Percentiles rank a stretch among this genome's conserved stretches.
phyloP scores from a whole-genome alignment of 2,797 vertebrate genomes.

The Crax fasciolata region DNA sequence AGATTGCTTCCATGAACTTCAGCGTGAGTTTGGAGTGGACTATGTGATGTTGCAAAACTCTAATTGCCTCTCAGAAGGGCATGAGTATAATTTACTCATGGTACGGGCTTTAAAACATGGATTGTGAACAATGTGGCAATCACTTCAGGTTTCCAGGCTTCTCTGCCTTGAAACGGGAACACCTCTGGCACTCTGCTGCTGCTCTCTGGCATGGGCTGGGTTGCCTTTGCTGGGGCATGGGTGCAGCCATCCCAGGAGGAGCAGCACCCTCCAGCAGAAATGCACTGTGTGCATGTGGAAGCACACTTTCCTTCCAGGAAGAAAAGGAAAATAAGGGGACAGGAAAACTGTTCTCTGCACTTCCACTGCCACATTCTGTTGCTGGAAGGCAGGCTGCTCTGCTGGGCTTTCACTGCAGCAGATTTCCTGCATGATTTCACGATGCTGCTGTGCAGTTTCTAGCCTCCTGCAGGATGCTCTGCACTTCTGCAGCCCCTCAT shows the following conservation, averaged over 20 bases:
- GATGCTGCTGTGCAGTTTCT: neutral
- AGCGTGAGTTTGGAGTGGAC: neutral
- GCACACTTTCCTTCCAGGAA: neutral
- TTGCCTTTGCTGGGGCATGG: neutral
- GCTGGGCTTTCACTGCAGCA: neutral
- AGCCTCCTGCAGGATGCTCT: neutral
- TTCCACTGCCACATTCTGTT: neutral
- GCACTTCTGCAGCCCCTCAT: neutral
- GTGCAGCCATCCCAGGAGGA: fast-evolving
- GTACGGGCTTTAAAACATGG: neutral
- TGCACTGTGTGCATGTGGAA: neutral
- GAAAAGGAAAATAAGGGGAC: neutral
- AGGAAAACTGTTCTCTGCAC: neutral
- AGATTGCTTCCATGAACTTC: constrained; percentile 44
- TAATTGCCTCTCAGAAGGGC: neutral
- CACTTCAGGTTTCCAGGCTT: neutral
- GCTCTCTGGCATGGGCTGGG: neutral
- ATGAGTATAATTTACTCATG: neutral
- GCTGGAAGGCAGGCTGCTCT: neutral
- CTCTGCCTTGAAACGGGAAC: neutral
- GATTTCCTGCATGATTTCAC: neutral
- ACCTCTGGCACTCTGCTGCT: fast-evolving
- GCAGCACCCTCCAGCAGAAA: neutral
- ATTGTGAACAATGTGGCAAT: fast-evolving
- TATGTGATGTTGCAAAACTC: neutral